A percentile compares a stretch with the other conserved stretches of the same genome.
Evolutionary conservation across 2,113 vertebrate genomes (phyloP).

Genomic region (Isichthys henryi): DNA sequence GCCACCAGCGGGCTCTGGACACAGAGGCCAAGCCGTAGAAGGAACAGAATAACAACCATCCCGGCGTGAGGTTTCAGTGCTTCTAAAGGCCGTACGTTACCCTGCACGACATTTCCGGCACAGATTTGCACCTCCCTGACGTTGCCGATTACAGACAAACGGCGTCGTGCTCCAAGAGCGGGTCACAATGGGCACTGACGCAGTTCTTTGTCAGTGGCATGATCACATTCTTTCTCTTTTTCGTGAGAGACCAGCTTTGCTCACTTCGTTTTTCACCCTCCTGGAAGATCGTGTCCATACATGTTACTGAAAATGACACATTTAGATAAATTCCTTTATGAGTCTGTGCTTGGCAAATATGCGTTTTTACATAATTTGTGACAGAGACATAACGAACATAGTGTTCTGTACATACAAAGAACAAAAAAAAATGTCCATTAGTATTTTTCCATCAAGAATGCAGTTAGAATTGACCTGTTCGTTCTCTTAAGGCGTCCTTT

Average conservation of each 20-base stretch:
- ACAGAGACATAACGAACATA: neutral
- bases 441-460: neutral
- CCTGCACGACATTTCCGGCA: neutral
- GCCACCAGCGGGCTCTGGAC: neutral
- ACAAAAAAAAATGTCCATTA: neutral
- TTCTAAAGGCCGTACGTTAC: neutral
- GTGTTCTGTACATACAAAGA: neutral
- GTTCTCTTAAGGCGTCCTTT: neutral
- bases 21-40: neutral
- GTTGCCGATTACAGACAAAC: neutral
- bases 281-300: neutral
- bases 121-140: neutral
- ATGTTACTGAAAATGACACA: neutral
- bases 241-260: neutral
- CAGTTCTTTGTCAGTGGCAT: neutral
- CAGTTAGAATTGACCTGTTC: neutral
- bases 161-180: neutral
- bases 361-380: neutral
- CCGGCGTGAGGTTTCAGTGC: neutral
- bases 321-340: neutral
- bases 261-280: neutral
- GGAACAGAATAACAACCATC: neutral
- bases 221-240: neutral
- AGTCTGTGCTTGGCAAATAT: constrained; percentile 1
- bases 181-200: neutral